Base-by-base conservation (phyloP, 92 coral and sea anemone genomes). In the Porites lobata region DNA sequence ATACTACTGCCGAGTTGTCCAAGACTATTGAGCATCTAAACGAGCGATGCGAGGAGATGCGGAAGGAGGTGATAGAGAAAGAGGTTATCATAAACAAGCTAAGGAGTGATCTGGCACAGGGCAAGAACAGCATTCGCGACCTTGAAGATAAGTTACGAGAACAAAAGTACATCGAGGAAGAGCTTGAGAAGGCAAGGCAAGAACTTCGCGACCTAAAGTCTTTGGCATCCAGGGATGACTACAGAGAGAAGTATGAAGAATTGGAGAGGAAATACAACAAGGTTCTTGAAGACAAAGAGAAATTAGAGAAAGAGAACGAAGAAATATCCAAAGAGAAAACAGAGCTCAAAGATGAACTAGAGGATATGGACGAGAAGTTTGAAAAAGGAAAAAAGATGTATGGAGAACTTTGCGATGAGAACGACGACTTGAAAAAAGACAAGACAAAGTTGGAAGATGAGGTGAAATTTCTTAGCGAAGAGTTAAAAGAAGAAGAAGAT, bases 391-490 rank as follows among this genome's bases (percentile, higher is more conserved):
- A 84, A 72, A 63, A 62, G 72, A 90, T 78, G 87, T 90, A 74
- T 24, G 85, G 68, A 3, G 91, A 89, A 24, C 91, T 95, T 12
- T 81, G 89, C 69, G 86, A 91, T 6, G 94, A 95, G 57, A 88
- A 94, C 61, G 98, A 95, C 26, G 81, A 72, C 29, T 85, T 93
- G 69, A 89, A 89, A 61, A 91, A 93, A 67, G 91, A 89, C 47
- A 94, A 80, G 78, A 78, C 70, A 18, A 90, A 96, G 82, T 58
- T 98, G 71, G 93, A 94, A 86, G 94, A 96, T 2, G 94, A 96
- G 20, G 82, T 92, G 11, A 76, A 84, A 50, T 72, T 88, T 70
- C 83, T 98, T 2, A 83, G 85, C 79, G 92, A 91, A 43, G 95
- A 89, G 80, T 83, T 90, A 71, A 77, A 71, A 80, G 86, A 89